Base-by-base conservation (phyloP, 1,140 invertebrate genomes). In the Argopecten irradians region DNA sequence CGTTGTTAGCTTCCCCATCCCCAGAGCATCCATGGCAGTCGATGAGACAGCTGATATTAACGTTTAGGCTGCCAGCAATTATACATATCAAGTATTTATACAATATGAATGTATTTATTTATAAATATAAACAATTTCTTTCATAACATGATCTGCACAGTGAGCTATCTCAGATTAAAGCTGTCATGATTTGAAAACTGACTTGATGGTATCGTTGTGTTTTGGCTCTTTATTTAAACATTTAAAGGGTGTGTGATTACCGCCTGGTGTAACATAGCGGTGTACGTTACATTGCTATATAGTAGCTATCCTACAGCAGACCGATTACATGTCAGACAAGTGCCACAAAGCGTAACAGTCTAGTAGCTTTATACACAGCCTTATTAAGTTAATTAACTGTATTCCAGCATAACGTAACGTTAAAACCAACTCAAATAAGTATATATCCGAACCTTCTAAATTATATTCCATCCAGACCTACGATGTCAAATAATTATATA, bases 161-260 rank as follows among this genome's bases (percentile, higher is more conserved):
- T 71, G 55, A 28, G 28, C 13, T 0, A 28, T 71, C 28, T 71
- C 1, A 11, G 1, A 46, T 46, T 71, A 71, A 71, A 71, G 55
- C 55, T 71, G 55, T 71, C 1, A 71, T 7, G 55, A 71, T 71
- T 71, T 28, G 22, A 71, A 71, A 3, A 71, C 28, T 71, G 5
- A 71, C 3, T 71, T 22, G 55, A 71, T n/a, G 55, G 55, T 28
- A 71, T 71, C 55, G 55, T 71, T 71, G 55, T 71, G 13, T 71
- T 71, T 71, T 71, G 55, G 55, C 55, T 71, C 55, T 71, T 28
- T 71, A 71, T 71, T 71, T 71, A 71, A 71, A 71, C 55, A 71
- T 71, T 71, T 71, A 71, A 71, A 5, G 55, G 55, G 55, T 71
- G 55, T 71, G 28, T 28, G 22, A 71, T 71, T 71, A 71, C 55